Conservation (phyloP, 2,888 invertebrate species). For the Drosophila leonis region DNA sequence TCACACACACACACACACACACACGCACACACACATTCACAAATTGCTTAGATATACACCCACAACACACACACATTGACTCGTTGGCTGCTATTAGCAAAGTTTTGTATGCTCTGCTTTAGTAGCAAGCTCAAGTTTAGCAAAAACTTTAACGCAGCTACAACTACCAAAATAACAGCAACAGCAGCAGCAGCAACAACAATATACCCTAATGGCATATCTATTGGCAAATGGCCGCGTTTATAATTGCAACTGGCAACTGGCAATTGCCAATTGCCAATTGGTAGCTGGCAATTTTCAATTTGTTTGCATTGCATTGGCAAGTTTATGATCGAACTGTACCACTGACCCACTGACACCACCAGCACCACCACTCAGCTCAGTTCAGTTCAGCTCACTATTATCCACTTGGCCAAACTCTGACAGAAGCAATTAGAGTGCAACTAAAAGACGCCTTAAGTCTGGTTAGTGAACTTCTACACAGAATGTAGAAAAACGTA, state of each 20-base stretch:
- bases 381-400: background rate
- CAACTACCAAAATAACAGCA: constrained; percentile 26
- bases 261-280: constrained; percentile 49
- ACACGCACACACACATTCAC: constrained; percentile 27
- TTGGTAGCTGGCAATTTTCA: constrained; percentile 61
- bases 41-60: constrained; percentile 22
- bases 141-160: constrained; percentile 53
- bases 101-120: constrained; percentile 66
- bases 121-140: constrained; percentile 57
- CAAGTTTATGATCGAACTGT: constrained; percentile 46
- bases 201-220: constrained; percentile 30
- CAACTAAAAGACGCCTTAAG: constrained; percentile 39
- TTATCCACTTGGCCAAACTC: constrained; percentile 9
- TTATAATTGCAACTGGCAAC: constrained; percentile 73
- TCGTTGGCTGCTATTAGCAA: constrained; percentile 72
- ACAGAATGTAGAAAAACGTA: background rate
- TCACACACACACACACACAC: constrained; percentile 21
- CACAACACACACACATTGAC: constrained; percentile 25
- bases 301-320: constrained; percentile 61
- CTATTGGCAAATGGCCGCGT: constrained; percentile 54
- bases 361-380: background rate
- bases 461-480: constrained; percentile 11
- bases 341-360: constrained; percentile 39
- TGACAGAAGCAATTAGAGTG: constrained; percentile 45
- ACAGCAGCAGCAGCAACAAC: constrained; percentile 5